phyloP scores from a whole-genome alignment of 2,888 invertebrate genomes.

The Erebia palarica region DNA sequence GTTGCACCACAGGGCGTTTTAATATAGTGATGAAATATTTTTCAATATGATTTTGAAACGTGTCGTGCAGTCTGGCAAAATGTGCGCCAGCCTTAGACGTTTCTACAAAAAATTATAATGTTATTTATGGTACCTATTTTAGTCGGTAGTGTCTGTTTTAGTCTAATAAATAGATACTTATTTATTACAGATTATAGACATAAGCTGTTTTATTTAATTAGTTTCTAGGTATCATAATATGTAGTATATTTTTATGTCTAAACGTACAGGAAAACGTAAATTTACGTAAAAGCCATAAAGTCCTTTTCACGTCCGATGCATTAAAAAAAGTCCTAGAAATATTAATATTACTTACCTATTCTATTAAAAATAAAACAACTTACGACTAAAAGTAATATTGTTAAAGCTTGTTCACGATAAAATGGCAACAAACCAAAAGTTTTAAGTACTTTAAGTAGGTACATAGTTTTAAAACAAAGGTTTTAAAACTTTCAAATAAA shows the following conservation, averaged over 20 bases:
- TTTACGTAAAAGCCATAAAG: too few relatives aligned
- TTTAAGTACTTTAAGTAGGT: neutral
- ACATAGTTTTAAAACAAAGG: too few relatives aligned
- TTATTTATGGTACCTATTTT: constrained; percentile 1
- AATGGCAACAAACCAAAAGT: constrained; percentile 39
- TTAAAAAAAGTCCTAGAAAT: too few relatives aligned
- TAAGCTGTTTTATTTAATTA: constrained; percentile 20
- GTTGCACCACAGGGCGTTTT: neutral
- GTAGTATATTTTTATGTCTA: too few relatives aligned
- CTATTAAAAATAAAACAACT: constrained; percentile 17
- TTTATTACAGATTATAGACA: constrained; percentile 21
- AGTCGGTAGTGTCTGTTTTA: neutral
- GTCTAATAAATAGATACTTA: constrained; percentile 5
- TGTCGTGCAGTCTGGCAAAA: neutral
- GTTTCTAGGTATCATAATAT: too few relatives aligned
- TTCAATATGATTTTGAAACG: neutral
- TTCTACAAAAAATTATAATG: constrained; percentile 1
- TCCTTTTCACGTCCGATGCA: too few relatives aligned
- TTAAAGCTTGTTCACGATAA: constrained; percentile 12
- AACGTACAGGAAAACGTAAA: too few relatives aligned
- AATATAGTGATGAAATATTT: neutral
- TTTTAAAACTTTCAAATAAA: too few relatives aligned
- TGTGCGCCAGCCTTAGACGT: constrained; percentile 10
- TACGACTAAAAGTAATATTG: constrained; percentile 23
- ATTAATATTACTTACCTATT: too few relatives aligned